These are phyloP conservation scores for Drosophila azteca DNA, from an alignment of 1,140 invertebrate species.

Conservation along the genomic window DNA sequence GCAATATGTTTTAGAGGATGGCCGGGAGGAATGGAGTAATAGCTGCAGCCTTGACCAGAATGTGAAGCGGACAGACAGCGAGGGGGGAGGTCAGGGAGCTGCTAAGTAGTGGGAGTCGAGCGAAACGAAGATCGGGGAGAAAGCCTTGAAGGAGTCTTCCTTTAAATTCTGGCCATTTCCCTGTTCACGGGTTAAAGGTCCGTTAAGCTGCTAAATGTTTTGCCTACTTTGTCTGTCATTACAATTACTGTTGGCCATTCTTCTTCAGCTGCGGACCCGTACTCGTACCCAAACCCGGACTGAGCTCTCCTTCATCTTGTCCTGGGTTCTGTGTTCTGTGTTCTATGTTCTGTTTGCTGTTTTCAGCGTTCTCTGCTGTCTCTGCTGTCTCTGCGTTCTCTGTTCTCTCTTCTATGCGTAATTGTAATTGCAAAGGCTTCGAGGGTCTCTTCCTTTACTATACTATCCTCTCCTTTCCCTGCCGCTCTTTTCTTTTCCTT, in stretches of 20 bases:
- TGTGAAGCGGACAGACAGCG: slow-evolving; percentile 18
- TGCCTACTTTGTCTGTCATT: slow-evolving; percentile 69
- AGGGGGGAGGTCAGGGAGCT: not conserved
- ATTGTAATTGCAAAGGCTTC: slow-evolving; percentile 72
- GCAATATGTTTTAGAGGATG: slow-evolving; percentile 73
- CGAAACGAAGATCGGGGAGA: slow-evolving; percentile 5
- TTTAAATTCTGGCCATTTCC: slow-evolving; percentile 3
- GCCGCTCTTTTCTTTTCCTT: too few species aligned
- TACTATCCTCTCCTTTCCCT: not conserved
- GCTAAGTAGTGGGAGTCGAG: slow-evolving; percentile 39
- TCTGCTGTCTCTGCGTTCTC: slow-evolving; percentile 27
- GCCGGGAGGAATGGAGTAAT: slow-evolving; percentile 29
- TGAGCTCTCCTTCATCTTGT: slow-evolving; percentile 13
- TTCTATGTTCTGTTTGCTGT: not conserved
- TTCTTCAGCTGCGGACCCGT: not conserved
- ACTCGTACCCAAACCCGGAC: too few species aligned
- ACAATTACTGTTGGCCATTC: slow-evolving; percentile 54
- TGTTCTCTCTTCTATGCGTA: slow-evolving; percentile 49
- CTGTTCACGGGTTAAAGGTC: slow-evolving; percentile 22
- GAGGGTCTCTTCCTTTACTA: not conserved
- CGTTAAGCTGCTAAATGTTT: slow-evolving; percentile 65
- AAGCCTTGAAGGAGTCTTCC: not conserved
- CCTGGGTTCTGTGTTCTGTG: not conserved
- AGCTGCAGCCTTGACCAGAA: slow-evolving; percentile 59
- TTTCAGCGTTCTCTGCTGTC: slow-evolving; percentile 34